phyloP scores from a whole-genome alignment of 1,140 invertebrate genomes.

The Diabrotica undecimpunctata region DNA sequence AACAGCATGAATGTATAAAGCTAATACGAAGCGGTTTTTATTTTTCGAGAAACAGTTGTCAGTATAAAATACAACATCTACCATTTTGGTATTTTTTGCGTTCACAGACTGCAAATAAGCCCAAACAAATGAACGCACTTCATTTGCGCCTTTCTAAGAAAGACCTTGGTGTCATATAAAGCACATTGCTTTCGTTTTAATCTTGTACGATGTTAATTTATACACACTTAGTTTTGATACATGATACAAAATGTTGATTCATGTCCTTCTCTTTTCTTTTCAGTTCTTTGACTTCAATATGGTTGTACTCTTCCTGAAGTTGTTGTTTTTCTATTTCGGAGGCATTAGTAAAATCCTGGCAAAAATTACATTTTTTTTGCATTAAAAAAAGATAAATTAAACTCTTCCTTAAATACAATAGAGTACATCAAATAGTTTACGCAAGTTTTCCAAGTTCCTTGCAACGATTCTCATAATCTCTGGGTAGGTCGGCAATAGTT shows the following conservation, averaged over 20 bases:
- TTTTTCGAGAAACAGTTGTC: conserved; percentile 32
- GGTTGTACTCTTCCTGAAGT: conserved; percentile 34
- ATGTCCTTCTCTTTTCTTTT: conserved; percentile 3
- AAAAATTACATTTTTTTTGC: conserved; percentile 9
- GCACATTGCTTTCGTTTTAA: conserved; percentile 30
- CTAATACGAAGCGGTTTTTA: conserved; percentile 12
- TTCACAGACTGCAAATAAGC: conserved; percentile 21
- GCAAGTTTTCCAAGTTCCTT: not conserved
- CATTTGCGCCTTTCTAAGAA: conserved; percentile 31
- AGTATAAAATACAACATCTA: conserved; percentile 31
- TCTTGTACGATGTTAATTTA: conserved; percentile 38
- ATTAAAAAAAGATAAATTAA: too few relatives aligned
- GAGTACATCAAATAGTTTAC: conserved; percentile 5
- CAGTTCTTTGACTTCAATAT: conserved; percentile 39
- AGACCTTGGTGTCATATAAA: conserved; percentile 39
- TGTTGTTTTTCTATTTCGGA: conserved; percentile 32
- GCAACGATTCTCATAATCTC: conserved; percentile 6
- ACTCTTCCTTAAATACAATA: conserved; percentile 7
- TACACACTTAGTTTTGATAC: conserved; percentile 34
- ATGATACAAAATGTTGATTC: conserved; percentile 30
- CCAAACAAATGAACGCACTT: conserved; percentile 34
- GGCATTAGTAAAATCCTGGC: conserved; percentile 37
- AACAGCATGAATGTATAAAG: conserved; percentile 12
- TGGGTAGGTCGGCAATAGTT: conserved; percentile 28
- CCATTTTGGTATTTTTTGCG: conserved; percentile 16